Conservation (phyloP, 35 echinoderm and acorn worm species). For the Patiria miniata region DNA sequence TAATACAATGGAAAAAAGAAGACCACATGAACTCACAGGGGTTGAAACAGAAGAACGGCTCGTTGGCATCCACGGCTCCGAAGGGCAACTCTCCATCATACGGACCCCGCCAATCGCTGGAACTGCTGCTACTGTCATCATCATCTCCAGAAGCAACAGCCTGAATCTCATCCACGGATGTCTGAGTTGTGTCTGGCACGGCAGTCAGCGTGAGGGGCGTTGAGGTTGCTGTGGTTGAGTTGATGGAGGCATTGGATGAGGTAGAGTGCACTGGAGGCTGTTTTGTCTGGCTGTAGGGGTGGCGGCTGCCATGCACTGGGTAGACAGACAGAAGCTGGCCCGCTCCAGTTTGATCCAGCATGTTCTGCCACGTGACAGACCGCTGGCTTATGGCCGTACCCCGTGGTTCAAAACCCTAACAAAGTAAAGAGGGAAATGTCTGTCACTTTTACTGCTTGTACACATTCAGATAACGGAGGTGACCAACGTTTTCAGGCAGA, state of each 20-base stretch:
- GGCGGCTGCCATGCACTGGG: conserved; percentile 24
- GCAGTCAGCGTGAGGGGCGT: not conserved
- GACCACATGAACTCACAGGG: not conserved
- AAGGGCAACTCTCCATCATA: not conserved
- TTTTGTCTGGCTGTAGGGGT: conserved; percentile 11
- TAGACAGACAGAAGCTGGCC: conserved; percentile 66
- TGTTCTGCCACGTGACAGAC: conserved; percentile 69
- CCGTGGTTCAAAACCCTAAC: conserved; percentile 95
- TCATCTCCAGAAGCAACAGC: not conserved
- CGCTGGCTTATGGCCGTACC: conserved; percentile 83
- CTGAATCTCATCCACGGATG: not conserved
- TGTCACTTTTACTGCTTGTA: not conserved
- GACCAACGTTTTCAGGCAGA: not conserved
- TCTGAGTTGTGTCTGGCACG: not conserved
- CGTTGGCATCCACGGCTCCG: not conserved
- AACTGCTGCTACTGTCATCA: not conserved
- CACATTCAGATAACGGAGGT: not conserved
- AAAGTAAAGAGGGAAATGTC: conserved; percentile 15
- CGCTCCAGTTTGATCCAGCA: conserved; percentile 63
- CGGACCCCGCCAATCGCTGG: not conserved
- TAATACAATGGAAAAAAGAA: not conserved
- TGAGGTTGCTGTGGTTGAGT: not conserved
- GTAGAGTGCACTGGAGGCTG: too few species aligned
- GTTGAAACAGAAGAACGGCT: conserved; percentile 4
- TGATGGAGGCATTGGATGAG: not conserved